Evolutionary conservation across 2,797 vertebrate species (phyloP), one percentile per base, ranked within the genome.

Genomic region (Xyrichtys novacula): DNA sequence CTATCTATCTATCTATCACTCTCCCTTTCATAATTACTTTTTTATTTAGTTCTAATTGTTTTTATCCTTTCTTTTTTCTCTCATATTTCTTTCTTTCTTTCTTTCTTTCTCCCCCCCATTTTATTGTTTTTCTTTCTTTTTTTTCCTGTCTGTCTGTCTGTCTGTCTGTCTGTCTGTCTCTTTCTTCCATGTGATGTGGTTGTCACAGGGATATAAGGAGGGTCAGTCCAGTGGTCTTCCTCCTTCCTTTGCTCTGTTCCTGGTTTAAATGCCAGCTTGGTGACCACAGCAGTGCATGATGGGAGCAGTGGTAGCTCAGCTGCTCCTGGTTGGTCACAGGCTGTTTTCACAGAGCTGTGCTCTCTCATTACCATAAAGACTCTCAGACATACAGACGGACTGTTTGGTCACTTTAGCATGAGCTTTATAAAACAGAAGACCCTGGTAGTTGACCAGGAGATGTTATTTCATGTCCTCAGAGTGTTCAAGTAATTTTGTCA

Each of bases 201-300:
- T 46, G 39, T 26, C 65, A 43, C 62, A 55, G 78, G 59, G 81
- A 79, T 65, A 70, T 75, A 82, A 76, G 85, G 76, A 86, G 85
- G 78, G 70, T 76, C 81, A 73, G 50, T 77, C 57, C 63, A 81
- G 77, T n/a, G n/a, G n/a, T 76, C 47, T 5, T 62, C 55, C 65
- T 79, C 57, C 84, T 90, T 88, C 85, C 89, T 90, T 85, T 65
- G 64, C 68, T 76, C 68, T 46, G 39, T 43, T 44, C 65, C n/a
- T n/a, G 43, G 63, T 53, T 62, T 87, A 73, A 92, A 78, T 78
- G 88, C 81, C 86, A 88, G 86, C 73, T 80, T 59, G 47, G 81
- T 85, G 85, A 87, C 90, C 81, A 78, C 73, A 55, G 75, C 66
- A 40, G 59, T 49, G 69, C 39, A 56, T 57, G 52, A 38, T 75